These are phyloP conservation scores for Argyra leucocephala DNA, from an alignment of 2,888 invertebrate genomes.

Conservation along the genomic window DNA sequence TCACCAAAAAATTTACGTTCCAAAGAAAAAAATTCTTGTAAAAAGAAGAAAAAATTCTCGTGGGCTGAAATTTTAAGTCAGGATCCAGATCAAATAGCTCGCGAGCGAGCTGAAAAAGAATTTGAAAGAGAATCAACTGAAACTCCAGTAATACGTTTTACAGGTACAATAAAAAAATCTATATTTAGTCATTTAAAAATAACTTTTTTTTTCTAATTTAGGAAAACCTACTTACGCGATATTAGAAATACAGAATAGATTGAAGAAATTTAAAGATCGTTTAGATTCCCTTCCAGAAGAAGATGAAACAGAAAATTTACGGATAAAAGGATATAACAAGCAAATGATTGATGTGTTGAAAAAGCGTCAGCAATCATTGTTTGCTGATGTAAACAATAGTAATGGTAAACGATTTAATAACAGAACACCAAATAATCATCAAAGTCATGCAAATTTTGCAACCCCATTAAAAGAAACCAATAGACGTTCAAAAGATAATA, in stretches of 20 bases:
- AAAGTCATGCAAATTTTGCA: not conserved
- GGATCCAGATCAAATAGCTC: constrained; percentile 44
- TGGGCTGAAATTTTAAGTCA: constrained; percentile 42
- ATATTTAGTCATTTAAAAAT: not conserved
- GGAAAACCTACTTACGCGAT: constrained; percentile 41
- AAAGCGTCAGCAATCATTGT: constrained; percentile 20
- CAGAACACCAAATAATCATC: constrained; percentile 23
- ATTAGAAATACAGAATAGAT: constrained; percentile 35
- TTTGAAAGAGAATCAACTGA: constrained; percentile 39
- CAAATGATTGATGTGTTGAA: constrained; percentile 26
- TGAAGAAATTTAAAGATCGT: constrained; percentile 35
- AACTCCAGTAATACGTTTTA: constrained; percentile 31
- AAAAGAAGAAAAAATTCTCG: constrained; percentile 38
- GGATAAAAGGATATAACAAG: constrained; percentile 26
- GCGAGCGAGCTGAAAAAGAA: constrained; percentile 43
- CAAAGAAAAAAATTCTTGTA: constrained; percentile 39
- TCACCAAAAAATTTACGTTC: constrained; percentile 57
- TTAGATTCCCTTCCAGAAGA: constrained; percentile 27
- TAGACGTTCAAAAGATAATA: not conserved
- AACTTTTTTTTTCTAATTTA: no score
- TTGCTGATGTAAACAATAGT: not conserved
- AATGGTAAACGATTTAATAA: not conserved
- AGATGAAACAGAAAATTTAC: constrained; percentile 16
- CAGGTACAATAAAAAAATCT: constrained; percentile 26
- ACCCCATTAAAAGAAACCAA: not conserved